Evolutionary conservation across 2,888 invertebrate species (phyloP).

Genomic region (Anthophora plumipes): DNA sequence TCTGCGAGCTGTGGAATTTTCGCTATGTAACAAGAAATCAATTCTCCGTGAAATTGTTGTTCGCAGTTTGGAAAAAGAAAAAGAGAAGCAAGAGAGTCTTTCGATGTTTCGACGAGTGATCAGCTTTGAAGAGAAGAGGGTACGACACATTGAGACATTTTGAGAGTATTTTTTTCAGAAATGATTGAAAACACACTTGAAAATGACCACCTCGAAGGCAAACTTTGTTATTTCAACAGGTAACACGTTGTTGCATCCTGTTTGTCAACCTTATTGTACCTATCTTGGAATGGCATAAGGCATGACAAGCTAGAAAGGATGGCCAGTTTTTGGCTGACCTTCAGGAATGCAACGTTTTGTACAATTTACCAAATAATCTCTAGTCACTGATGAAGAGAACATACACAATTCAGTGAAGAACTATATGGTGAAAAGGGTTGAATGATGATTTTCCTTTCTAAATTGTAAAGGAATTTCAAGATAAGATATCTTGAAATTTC

Average conservation of each 20-base stretch:
- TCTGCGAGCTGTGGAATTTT: constrained; percentile 2
- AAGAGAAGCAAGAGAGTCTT: neutral
- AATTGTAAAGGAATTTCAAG: neutral
- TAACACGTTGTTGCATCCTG: constrained; percentile 13
- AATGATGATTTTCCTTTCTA: neutral
- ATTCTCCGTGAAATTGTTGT: neutral
- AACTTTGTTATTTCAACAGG: constrained; percentile 14
- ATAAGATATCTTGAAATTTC: neutral
- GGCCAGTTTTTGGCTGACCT: constrained; percentile 37
- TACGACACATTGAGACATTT: constrained; percentile 45
- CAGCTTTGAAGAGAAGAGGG: constrained; percentile 12
- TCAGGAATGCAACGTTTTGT: constrained; percentile 49
- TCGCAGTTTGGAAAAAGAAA: neutral
- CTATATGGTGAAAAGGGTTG: constrained; percentile 30
- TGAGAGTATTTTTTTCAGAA: constrained; percentile 45
- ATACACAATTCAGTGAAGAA: constrained; percentile 11
- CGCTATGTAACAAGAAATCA: neutral
- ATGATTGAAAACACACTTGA: constrained; percentile 14
- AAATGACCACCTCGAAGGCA: constrained; percentile 69
- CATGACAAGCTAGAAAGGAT: constrained; percentile 10
- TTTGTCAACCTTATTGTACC: constrained; percentile 15
- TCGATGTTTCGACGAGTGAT: neutral
- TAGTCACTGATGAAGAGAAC: constrained; percentile 38
- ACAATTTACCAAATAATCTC: constrained; percentile 51
- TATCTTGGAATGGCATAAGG: constrained; percentile 18